phyloP scores from a whole-genome alignment of 2,113 vertebrate species.

The Laticauda colubrina region DNA sequence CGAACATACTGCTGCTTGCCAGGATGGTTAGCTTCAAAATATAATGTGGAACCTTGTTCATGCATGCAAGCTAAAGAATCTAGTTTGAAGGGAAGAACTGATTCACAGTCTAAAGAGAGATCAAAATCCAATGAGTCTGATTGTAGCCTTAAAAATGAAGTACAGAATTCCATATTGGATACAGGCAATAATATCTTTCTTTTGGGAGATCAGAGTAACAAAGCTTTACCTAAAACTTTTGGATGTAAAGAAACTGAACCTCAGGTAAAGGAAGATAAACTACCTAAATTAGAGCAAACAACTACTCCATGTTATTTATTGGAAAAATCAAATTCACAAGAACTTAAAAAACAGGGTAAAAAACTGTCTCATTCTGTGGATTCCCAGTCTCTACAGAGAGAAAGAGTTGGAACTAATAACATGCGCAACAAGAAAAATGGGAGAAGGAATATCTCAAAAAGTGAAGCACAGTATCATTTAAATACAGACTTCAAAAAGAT shows the following conservation, averaged over 20 bases:
- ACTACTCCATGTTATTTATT: neutral
- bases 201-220: conserved; percentile 7
- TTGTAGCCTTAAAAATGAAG: neutral
- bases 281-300: conserved; percentile 1
- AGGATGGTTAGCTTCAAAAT: neutral
- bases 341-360: conserved; percentile 1
- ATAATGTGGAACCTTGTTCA: conserved; percentile 13
- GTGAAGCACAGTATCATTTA: conserved; percentile 17
- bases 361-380: neutral
- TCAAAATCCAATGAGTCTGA: neutral
- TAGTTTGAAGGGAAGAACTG: conserved; percentile 20
- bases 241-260: neutral
- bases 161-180: neutral
- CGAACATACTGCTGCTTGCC: conserved; percentile 41
- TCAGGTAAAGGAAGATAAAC: neutral
- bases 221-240: neutral
- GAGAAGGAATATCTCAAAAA: neutral
- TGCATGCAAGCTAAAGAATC: neutral
- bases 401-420: neutral
- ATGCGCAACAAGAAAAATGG: conserved; percentile 2
- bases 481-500: neutral
- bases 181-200: neutral
- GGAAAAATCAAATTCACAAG: conserved; percentile 30
- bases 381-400: conserved; percentile 25
- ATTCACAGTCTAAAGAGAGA: conserved; percentile 33